Evolutionary conservation across 2,113 vertebrate genomes (phyloP), one percentile per base, ranked within the genome.

Genomic region (Channa maculata): DNA sequence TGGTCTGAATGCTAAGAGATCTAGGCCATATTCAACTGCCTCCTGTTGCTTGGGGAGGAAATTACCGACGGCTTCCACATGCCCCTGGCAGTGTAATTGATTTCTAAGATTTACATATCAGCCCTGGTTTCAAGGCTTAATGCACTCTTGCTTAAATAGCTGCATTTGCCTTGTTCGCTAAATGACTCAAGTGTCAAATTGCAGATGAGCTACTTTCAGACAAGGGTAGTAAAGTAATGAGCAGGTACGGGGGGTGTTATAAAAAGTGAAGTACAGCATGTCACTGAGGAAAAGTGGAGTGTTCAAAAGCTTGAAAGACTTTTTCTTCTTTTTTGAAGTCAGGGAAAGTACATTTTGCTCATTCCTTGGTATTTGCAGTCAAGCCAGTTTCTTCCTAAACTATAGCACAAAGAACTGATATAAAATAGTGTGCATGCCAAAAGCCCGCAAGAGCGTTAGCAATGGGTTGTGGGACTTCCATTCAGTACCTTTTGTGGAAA

Each of bases 11-110:
- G 51, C 76, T 67, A 65, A 67, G 66, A 85, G 70, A 83, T 85
- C 65, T 64, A 68, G 68, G 75, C 65, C 78, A 81, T 36, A 60
- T 88, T 79, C 57, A 76, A 9, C 59, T 44, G 67, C 61, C 68
- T 77, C 66, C 80, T 84, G 78, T 75, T 85, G 83, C 81, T 86
- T 44, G 6, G 61, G 84, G 77, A 70, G 49, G 14, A 83, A 68
- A 83, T 65, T 54, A 80, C 57, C 44, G 9, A 12, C 4, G 0
- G 43, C 60, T 55, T 80, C 58, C 37, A 39, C 70, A 64, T 45
- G 61, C 61, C 77, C 58, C 58, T 43, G 54, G 53, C 53, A 49
- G 55, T 60, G 53, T 75, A 64, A 88, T 74, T 82, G 78, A 87
- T 86, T 84, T 89, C 15, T 55, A 66, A 65, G 65, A 63, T 83